Conservation (phyloP, 2,888 invertebrate genomes). For the Isotomurus palustris region DNA sequence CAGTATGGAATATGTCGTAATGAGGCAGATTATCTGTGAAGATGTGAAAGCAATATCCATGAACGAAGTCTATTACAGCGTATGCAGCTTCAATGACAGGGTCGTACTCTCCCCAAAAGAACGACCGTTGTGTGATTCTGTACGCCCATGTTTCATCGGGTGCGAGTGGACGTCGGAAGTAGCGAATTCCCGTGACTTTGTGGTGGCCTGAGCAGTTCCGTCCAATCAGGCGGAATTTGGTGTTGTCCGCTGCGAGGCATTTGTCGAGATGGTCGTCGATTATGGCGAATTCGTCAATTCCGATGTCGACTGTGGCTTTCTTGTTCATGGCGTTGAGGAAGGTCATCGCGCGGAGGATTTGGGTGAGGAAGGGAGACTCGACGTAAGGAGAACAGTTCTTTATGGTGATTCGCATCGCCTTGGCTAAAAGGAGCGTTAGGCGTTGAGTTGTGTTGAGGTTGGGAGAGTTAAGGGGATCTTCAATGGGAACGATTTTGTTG, state of each 20-base stretch:
- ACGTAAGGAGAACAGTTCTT: slow-evolving; percentile 24
- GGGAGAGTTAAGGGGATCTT: neutral
- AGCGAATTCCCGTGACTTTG: neutral
- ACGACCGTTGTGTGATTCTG: slow-evolving; percentile 11
- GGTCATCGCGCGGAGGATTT: slow-evolving; percentile 26
- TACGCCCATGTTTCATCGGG: slow-evolving; percentile 13
- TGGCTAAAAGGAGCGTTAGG: slow-evolving; percentile 19
- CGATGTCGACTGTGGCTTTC: slow-evolving; percentile 16
- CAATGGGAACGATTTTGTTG: neutral
- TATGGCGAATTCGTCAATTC: slow-evolving; percentile 5
- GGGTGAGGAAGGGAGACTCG: slow-evolving; percentile 21
- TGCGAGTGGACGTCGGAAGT: neutral
- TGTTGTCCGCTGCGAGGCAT: neutral
- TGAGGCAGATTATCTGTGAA: slow-evolving; percentile 23
- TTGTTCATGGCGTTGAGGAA: slow-evolving; percentile 11
- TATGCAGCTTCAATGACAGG: slow-evolving; percentile 31
- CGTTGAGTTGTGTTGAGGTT: neutral
- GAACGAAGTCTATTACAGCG: slow-evolving; percentile 30
- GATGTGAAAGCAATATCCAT: slow-evolving; percentile 26
- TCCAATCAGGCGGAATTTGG: neutral
- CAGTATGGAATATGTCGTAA: slow-evolving; percentile 26
- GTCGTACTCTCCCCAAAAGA: slow-evolving; percentile 32
- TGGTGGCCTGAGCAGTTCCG: neutral
- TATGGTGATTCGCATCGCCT: slow-evolving; percentile 22
- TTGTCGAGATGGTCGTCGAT: neutral